phyloP scores from a whole-genome alignment of 2,888 invertebrate species.

The Coronaproctus castanopsis region DNA sequence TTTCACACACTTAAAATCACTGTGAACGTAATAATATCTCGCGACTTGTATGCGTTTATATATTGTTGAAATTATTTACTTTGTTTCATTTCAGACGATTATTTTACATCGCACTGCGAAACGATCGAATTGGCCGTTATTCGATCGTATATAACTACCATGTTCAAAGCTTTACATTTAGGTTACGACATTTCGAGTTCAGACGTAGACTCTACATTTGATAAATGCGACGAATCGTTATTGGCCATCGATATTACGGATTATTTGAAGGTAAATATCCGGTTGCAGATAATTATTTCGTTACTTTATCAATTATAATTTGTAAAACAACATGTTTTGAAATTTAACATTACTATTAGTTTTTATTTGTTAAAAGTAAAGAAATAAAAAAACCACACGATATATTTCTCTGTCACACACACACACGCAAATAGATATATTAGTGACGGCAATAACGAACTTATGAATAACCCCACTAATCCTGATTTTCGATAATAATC shows the following conservation, averaged over 20 bases:
- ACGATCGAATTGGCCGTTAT: conserved; percentile 32
- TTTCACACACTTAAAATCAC: too few species aligned
- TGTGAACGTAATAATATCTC: background rate
- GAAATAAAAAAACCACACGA: too few species aligned
- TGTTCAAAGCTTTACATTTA: conserved; percentile 39
- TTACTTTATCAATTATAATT: background rate
- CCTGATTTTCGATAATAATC: too few species aligned
- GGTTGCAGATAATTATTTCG: background rate
- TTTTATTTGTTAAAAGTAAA: too few species aligned
- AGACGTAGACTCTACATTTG: conserved; percentile 47
- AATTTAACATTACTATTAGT: too few species aligned
- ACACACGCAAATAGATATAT: too few species aligned
- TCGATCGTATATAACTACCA: conserved; percentile 39
- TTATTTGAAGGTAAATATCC: conserved; percentile 32
- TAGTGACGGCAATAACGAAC: too few species aligned
- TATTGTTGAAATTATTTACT: background rate
- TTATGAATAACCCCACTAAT: too few species aligned
- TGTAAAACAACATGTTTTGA: too few species aligned
- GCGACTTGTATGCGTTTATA: background rate
- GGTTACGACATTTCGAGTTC: conserved; percentile 35
- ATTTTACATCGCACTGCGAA: conserved; percentile 36
- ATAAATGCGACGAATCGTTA: conserved; percentile 44
- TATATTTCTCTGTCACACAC: too few species aligned
- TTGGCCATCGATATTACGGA: conserved; percentile 47
- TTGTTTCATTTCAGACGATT: conserved; percentile 5